Conservation (phyloP, 2,888 invertebrate species). For the Drosophila mercatorum region DNA sequence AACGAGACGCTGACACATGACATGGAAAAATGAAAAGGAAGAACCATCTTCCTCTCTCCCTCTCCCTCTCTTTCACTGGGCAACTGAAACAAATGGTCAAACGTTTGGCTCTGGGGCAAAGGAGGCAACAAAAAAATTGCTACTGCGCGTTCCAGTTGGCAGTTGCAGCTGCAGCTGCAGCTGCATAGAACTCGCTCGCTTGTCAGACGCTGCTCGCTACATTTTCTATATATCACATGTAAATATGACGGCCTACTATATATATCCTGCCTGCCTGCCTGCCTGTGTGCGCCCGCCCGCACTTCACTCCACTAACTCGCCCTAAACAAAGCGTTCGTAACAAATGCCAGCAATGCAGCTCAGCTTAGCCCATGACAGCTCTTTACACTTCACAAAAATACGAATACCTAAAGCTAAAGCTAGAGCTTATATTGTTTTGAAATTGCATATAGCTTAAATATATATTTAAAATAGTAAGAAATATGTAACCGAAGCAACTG, state of each 20-base stretch:
- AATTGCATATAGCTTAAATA: too few species aligned
- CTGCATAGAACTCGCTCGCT: constrained; percentile 21
- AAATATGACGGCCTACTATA: constrained; percentile 57
- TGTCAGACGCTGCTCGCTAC: constrained; percentile 39
- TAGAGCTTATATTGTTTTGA: too few species aligned
- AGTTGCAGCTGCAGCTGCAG: constrained; percentile 31
- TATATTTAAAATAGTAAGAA: too few species aligned
- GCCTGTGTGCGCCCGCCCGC: neutral
- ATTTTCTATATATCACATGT: constrained; percentile 69
- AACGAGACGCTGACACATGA: constrained; percentile 80
- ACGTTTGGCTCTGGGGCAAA: constrained; percentile 31
- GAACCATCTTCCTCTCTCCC: constrained; percentile 11
- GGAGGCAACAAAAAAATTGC: constrained; percentile 1
- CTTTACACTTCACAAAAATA: constrained; percentile 4
- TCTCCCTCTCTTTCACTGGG: constrained; percentile 8
- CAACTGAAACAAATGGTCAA: constrained; percentile 54
- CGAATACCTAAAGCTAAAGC: neutral
- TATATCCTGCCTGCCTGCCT: constrained; percentile 10
- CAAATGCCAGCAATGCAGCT: constrained; percentile 50
- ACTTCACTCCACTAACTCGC: neutral
- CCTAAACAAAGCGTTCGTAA: constrained; percentile 14
- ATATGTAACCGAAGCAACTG: too few species aligned
- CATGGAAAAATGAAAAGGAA: constrained; percentile 80
- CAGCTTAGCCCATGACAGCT: constrained; percentile 55
- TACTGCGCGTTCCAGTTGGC: constrained; percentile 22